These are phyloP conservation scores for Cantharis lateralis DNA, from an alignment of 2,888 invertebrate species.

Conservation along the genomic window DNA sequence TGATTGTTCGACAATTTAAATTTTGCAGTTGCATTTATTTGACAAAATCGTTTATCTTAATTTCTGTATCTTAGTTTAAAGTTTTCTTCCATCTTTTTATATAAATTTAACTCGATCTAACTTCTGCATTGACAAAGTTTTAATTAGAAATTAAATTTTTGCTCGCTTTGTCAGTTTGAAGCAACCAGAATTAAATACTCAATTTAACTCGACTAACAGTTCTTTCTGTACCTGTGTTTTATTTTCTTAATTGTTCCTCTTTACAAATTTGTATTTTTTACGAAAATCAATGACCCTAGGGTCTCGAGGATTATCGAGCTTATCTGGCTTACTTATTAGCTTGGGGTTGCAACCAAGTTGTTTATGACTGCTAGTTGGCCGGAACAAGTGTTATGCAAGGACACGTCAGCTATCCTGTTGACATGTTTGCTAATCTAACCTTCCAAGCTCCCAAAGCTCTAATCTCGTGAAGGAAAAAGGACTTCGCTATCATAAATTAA, in stretches of 20 bases:
- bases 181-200: not conserved
- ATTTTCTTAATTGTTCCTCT: no score
- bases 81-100: not conserved
- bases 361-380: not conserved
- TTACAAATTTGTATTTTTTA: not conserved
- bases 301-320: not conserved
- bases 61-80: not conserved
- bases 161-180: not conserved
- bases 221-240: not conserved
- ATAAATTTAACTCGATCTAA: not conserved
- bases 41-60: not conserved
- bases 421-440: not conserved
- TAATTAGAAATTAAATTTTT: constrained; percentile 7
- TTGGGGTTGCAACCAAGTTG: not conserved
- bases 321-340: not conserved
- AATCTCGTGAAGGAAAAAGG: not conserved
- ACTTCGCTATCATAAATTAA: not conserved
- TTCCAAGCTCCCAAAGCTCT: not conserved
- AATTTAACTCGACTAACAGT: not conserved
- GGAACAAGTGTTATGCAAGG: not conserved
- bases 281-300: not conserved
- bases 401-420: not conserved
- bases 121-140: constrained; percentile 3
- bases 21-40: not conserved
- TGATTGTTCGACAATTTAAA: not conserved